These are phyloP conservation scores for Beroe forskalii DNA, from an alignment of 37 sponge, comb jelly and placozoan species.

Conservation along the genomic window DNA sequence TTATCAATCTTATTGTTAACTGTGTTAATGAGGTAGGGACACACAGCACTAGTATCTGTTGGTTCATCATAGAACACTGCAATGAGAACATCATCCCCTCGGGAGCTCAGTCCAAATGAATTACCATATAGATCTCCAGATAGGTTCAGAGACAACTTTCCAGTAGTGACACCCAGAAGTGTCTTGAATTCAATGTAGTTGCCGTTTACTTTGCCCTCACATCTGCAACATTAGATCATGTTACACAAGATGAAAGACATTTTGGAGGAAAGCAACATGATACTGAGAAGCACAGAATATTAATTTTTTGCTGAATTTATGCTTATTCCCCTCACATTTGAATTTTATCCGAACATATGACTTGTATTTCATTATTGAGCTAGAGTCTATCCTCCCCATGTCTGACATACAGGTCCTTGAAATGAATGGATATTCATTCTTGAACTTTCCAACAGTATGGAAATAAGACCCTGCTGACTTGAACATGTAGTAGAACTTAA, in stretches of 20 bases:
- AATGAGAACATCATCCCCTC: conserved; percentile 39
- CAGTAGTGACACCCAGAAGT: background rate
- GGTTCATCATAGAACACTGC: conserved; percentile 17
- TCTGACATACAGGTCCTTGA: conserved; percentile 28
- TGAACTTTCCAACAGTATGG: background rate
- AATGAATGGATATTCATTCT: conserved; percentile 31
- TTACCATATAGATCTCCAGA: background rate
- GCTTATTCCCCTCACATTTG: background rate
- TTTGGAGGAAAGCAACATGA: too few relatives aligned
- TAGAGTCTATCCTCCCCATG: background rate
- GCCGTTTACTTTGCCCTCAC: background rate
- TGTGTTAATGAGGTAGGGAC: background rate
- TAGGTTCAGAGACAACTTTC: background rate
- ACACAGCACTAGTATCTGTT: conserved; percentile 16
- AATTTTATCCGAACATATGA: conserved; percentile 21
- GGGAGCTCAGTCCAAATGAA: too few relatives aligned
- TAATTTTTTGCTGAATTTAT: too few relatives aligned
- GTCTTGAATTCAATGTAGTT: background rate
- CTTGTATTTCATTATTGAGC: background rate
- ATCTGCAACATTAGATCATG: background rate
- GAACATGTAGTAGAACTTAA: conserved; percentile 25
- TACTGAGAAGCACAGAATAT: too few relatives aligned
- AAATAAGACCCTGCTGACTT: background rate
- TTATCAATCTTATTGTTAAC: conserved; percentile 17
- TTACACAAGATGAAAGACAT: too few relatives aligned